A percentile compares a stretch with the other conserved stretches of the same genome.
Evolutionary conservation across 2,888 invertebrate genomes (phyloP).

Genomic region (Tachina fera): DNA sequence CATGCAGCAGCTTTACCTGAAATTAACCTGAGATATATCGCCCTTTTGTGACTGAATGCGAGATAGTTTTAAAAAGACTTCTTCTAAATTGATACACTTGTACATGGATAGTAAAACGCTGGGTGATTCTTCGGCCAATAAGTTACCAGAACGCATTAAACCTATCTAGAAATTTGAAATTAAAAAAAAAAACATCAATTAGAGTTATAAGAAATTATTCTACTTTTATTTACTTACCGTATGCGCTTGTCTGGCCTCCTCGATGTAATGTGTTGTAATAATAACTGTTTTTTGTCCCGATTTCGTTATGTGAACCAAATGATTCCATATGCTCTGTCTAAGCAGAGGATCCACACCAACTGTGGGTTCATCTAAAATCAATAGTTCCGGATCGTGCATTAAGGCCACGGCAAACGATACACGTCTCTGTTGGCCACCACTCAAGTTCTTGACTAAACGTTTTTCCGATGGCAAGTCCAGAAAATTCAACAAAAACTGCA

Average conservation of each 20-base stretch:
- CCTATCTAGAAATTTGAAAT: conserved; percentile 88
- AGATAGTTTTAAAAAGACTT: conserved; percentile 95
- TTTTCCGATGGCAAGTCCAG: conserved; percentile 94
- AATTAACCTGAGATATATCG: conserved; percentile 82
- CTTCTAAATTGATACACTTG: conserved; percentile 92
- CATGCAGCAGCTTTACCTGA: conserved; percentile 78
- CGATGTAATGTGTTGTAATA: conserved; percentile 96
- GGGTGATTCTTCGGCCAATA: conserved; percentile 95
- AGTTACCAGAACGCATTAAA: conserved; percentile 94
- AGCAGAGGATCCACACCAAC: conserved; percentile 96
- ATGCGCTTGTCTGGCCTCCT: conserved; percentile 96
- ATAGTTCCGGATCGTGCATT: conserved; percentile 95
- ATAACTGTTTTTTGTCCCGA: conserved; percentile 96
- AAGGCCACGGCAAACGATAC: conserved; percentile 96
- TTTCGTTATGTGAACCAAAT: conserved; percentile 94
- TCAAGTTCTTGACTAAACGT: conserved; percentile 90
- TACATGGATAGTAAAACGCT: conserved; percentile 92
- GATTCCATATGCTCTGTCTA: conserved; percentile 96
- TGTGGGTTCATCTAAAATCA: conserved; percentile 96
- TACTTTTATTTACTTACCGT: conserved; percentile 85
- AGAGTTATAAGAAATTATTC: neutral
- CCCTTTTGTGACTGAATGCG: conserved; percentile 89
- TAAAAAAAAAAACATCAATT: neutral
- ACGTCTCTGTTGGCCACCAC: conserved; percentile 95
- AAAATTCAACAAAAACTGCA: conserved; percentile 94